Evolutionary conservation across 37 sponge, comb jelly and placozoan genomes (phyloP).

Genomic region (Cliona cf. orientalis): DNA sequence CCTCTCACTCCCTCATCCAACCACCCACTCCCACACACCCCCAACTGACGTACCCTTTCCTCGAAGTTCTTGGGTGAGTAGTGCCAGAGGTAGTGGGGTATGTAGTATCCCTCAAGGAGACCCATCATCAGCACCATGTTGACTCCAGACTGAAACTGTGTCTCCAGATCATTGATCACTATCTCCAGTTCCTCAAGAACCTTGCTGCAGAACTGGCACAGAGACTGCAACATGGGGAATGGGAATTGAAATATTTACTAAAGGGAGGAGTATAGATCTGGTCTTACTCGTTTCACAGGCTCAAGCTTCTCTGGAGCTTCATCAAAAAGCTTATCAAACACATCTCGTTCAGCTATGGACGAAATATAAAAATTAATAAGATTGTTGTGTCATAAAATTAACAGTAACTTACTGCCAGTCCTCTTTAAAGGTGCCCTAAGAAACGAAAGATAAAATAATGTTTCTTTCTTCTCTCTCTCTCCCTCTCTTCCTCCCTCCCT

Average conservation of each 20-base stretch:
- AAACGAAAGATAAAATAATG: no score
- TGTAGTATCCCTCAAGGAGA: slow-evolving; percentile 89
- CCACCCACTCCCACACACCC: not conserved
- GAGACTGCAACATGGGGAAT: no score
- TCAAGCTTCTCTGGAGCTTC: slow-evolving; percentile 91
- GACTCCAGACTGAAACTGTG: slow-evolving; percentile 84
- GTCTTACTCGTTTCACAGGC: slow-evolving; percentile 85
- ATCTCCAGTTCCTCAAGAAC: slow-evolving; percentile 63
- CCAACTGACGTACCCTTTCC: slow-evolving; percentile 65
- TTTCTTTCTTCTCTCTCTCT: no score
- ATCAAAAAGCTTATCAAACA: slow-evolving; percentile 96
- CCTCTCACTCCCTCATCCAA: no score
- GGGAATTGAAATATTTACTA: no score
- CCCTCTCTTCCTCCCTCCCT: no score
- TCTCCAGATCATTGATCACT: slow-evolving; percentile 58
- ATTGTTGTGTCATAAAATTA: no score
- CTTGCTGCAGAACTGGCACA: slow-evolving; percentile 61
- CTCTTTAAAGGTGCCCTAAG: slow-evolving; percentile 8
- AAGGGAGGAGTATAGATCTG: no score
- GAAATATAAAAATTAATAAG: no score
- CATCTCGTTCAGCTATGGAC: slow-evolving; percentile 90
- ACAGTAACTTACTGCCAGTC: no score
- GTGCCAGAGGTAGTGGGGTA: slow-evolving; percentile 87
- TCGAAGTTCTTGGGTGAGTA: slow-evolving; percentile 72
- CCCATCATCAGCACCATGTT: slow-evolving; percentile 91